These are phyloP conservation scores for Agriopis leucophaearia DNA, from an alignment of 2,888 invertebrate genomes.

Conservation along the genomic window DNA sequence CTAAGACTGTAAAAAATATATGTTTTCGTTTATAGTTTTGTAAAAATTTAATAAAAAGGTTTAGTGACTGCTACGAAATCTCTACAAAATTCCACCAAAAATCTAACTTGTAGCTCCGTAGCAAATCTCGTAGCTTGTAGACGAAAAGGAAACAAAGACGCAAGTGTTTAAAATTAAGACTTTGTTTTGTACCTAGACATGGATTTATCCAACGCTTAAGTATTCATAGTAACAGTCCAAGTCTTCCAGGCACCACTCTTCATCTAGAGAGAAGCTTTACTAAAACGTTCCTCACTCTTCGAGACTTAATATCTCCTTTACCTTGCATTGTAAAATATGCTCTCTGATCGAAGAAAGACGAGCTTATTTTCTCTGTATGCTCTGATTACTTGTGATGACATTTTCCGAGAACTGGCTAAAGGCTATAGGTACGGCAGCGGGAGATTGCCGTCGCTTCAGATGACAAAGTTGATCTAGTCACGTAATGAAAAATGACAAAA, in stretches of 20 bases:
- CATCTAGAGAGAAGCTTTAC: conserved; percentile 75
- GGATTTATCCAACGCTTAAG: conserved; percentile 71
- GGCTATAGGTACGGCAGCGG: conserved; percentile 59
- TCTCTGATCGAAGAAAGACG: conserved; percentile 15
- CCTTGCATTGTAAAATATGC: conserved; percentile 25
- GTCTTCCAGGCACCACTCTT: conserved; percentile 74
- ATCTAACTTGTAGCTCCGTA: conserved; percentile 42
- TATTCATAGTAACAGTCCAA: conserved; percentile 75
- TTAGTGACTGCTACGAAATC: background rate
- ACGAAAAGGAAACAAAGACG: conserved; percentile 36
- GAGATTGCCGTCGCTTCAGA: conserved; percentile 68
- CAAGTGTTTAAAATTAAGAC: conserved; percentile 44
- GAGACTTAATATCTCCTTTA: conserved; percentile 41
- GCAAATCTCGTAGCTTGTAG: conserved; percentile 38
- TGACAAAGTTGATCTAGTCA: conserved; percentile 88
- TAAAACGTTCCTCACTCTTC: conserved; percentile 46
- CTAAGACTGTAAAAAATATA: background rate
- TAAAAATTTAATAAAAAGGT: no score
- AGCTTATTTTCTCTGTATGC: conserved; percentile 38
- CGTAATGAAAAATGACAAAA: conserved; percentile 90
- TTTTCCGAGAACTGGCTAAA: conserved; percentile 53
- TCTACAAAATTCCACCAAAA: conserved; percentile 20
- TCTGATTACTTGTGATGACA: conserved; percentile 27
- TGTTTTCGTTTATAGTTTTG: no score
- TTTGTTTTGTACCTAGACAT: conserved; percentile 61